Percentiles rank a stretch among this genome's conserved stretches.
Conservation (phyloP, 2,797 vertebrate genomes). For the Clarias pachynema region DNA sequence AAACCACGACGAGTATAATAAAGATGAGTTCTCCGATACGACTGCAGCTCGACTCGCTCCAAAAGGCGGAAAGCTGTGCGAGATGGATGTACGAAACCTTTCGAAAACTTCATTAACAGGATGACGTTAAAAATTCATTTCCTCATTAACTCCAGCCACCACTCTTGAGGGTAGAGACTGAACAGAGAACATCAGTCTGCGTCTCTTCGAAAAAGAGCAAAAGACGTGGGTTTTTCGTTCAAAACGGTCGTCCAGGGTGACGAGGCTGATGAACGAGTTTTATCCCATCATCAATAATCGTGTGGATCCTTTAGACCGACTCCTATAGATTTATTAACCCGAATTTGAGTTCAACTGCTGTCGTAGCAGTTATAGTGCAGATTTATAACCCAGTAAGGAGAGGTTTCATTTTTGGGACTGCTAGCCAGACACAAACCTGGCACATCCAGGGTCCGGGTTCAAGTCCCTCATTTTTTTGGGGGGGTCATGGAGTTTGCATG, state of each 20-base stretch:
- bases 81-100: conserved; percentile 13
- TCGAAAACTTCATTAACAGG: conserved; percentile 49
- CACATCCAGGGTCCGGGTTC: background rate
- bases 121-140: conserved; percentile 57
- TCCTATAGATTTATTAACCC: background rate
- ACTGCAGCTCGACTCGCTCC: background rate
- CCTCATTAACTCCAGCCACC: conserved; percentile 35
- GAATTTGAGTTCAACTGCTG: conserved; percentile 6
- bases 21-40: background rate
- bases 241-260: background rate
- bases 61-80: background rate
- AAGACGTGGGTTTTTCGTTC: background rate
- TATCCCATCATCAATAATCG: conserved; percentile 1
- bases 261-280: background rate
- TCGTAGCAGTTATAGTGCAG: background rate
- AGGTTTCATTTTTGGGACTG: background rate
- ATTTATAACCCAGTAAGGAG: background rate
- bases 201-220: background rate
- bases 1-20: background rate
- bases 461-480: no score
- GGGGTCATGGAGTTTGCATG: no score
- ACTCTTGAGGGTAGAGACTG: conserved; percentile 39
- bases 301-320: background rate
- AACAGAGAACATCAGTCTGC: conserved; percentile 10
- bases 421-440: background rate